phyloP scores from a whole-genome alignment of 2,113 vertebrate species.

The Saguinus imperator region DNA sequence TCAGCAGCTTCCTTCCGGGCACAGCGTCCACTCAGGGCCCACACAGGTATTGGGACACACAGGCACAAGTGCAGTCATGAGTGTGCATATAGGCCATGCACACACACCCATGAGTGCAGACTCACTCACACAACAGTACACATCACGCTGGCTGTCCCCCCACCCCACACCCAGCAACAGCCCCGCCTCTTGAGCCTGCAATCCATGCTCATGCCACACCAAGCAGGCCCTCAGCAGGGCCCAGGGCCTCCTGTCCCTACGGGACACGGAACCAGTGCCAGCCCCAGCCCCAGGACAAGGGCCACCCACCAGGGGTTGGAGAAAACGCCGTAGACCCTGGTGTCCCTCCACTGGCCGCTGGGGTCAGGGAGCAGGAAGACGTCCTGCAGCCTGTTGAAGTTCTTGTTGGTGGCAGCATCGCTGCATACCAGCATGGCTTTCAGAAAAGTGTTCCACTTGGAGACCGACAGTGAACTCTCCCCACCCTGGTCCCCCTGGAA shows the following conservation, averaged over 20 bases:
- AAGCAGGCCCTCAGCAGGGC: background rate
- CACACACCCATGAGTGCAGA: background rate
- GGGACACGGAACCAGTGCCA: background rate
- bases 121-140: background rate
- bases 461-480: constrained; percentile 87
- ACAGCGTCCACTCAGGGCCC: background rate
- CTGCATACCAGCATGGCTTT: constrained; percentile 95
- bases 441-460: constrained; percentile 95
- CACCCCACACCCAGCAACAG: background rate
- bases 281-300: background rate
- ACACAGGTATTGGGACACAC: background rate
- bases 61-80: background rate
- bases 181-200: background rate
- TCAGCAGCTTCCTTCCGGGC: background rate
- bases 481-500: constrained; percentile 92
- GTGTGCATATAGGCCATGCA: fast-evolving
- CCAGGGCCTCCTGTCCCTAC: background rate
- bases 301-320: constrained; percentile 92
- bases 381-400: constrained; percentile 93
- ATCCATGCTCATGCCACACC: background rate
- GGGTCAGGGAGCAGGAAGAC: constrained; percentile 85
- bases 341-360: constrained; percentile 85
- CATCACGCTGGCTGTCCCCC: no score
- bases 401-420: constrained; percentile 86
- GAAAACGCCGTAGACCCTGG: constrained; percentile 91